These are phyloP conservation scores for Drosophila kambysellisi DNA, from an alignment of 2,888 invertebrate genomes.

Conservation along the genomic window DNA sequence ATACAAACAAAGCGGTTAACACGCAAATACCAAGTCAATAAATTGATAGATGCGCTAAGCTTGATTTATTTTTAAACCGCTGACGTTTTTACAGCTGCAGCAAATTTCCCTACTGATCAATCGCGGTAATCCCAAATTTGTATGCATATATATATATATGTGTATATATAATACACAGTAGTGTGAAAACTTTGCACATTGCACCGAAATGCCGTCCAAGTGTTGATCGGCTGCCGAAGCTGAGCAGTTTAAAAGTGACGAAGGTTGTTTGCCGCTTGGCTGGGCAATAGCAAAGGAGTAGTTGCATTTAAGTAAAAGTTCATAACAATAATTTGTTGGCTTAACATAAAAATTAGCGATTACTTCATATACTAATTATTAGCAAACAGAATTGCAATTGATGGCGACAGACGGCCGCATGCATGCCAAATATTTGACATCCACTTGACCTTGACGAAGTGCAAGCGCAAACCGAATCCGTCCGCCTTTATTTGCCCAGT, in stretches of 20 bases:
- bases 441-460: slow-evolving; percentile 69
- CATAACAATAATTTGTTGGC: slow-evolving; percentile 60
- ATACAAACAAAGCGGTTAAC: slow-evolving; percentile 48
- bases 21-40: slow-evolving; percentile 40
- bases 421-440: slow-evolving; percentile 63
- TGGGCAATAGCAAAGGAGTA: slow-evolving; percentile 39
- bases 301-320: slow-evolving; percentile 48
- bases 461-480: slow-evolving; percentile 35
- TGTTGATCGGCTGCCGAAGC: slow-evolving; percentile 14
- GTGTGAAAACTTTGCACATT: slow-evolving; percentile 7
- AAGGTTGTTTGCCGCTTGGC: slow-evolving; percentile 48
- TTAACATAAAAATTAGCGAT: slow-evolving; percentile 67
- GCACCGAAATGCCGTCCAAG: slow-evolving; percentile 30
- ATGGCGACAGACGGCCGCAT: slow-evolving; percentile 29
- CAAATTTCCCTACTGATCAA: not conserved
- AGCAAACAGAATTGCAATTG: slow-evolving; percentile 57
- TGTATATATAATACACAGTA: not conserved
- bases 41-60: slow-evolving; percentile 23
- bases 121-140: not conserved
- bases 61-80: slow-evolving; percentile 14
- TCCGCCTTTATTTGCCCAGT: slow-evolving; percentile 44
- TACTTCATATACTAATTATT: slow-evolving; percentile 73
- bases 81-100: slow-evolving; percentile 36
- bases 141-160: not conserved
- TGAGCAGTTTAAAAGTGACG: not conserved